These are phyloP conservation scores for Phanerotoma sp. DNA, from an alignment of 2,888 invertebrate species.

Conservation along the genomic window DNA sequence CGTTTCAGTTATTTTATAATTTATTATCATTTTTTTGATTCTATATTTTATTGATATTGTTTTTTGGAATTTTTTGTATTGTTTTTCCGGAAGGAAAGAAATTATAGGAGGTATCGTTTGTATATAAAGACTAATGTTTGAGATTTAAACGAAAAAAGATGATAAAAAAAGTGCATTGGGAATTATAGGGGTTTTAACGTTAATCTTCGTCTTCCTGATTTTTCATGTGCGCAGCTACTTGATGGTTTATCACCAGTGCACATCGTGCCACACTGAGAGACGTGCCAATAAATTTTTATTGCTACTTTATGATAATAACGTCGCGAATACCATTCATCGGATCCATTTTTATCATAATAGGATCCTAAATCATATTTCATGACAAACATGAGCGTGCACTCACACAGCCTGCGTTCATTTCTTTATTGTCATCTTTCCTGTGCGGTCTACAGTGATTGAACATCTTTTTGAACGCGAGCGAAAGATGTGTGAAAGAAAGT, in stretches of 20 bases:
- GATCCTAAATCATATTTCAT: slow-evolving; percentile 42
- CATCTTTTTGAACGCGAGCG: not conserved
- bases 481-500: not conserved
- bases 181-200: slow-evolving; percentile 9
- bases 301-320: slow-evolving; percentile 53
- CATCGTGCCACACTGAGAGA: slow-evolving; percentile 25
- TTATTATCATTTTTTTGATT: too few relatives aligned
- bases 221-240: slow-evolving; percentile 7
- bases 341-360: slow-evolving; percentile 51
- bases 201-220: slow-evolving; percentile 12
- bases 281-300: slow-evolving; percentile 55
- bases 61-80: too few relatives aligned
- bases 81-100: too few relatives aligned
- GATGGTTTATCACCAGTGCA: slow-evolving; percentile 13
- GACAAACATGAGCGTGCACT: slow-evolving; percentile 33
- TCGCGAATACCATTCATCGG: slow-evolving; percentile 39
- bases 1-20: not conserved
- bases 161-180: not conserved
- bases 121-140: slow-evolving; percentile 7
- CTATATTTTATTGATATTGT: too few relatives aligned
- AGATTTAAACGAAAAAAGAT: not conserved
- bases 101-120: not conserved
- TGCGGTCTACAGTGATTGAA: slow-evolving; percentile 8
- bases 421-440: not conserved
- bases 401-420: not conserved